Percentiles rank a stretch among this genome's conserved stretches.
phyloP scores from a whole-genome alignment of 2,888 invertebrate genomes.

The Lasioglossum figueresi region DNA sequence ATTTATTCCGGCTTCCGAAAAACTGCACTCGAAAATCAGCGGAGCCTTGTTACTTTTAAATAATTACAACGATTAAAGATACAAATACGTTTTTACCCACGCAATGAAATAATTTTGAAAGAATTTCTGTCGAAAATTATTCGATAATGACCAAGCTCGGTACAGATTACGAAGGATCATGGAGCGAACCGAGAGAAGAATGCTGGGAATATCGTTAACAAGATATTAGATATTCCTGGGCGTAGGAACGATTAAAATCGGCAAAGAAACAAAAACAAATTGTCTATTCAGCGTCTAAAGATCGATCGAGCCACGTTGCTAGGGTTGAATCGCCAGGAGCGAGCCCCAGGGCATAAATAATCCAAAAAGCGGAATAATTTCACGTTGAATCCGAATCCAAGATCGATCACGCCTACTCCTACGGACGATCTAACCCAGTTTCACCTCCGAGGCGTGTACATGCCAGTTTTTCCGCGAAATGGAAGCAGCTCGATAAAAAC shows the following conservation, averaged over 20 bases:
- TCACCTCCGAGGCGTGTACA: conserved; percentile 63
- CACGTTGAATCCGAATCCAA: conserved; percentile 68
- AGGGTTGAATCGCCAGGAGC: conserved; percentile 30
- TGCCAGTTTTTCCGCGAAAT: conserved; percentile 41
- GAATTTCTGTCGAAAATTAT: too few relatives aligned
- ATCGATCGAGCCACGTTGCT: conserved; percentile 49
- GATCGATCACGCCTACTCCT: conserved; percentile 69
- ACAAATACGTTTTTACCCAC: too few relatives aligned
- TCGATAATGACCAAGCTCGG: too few relatives aligned
- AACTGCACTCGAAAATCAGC: background rate
- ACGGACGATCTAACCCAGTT: conserved; percentile 73
- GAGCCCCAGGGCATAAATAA: conserved; percentile 62
- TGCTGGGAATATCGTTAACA: background rate
- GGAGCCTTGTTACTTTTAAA: background rate
- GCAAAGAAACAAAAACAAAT: background rate
- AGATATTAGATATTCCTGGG: conserved; percentile 1
- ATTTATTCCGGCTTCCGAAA: background rate
- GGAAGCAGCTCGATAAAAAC: conserved; percentile 64
- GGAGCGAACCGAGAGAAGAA: background rate
- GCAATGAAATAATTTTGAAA: too few relatives aligned
- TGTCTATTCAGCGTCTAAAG: conserved; percentile 45
- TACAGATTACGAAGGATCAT: background rate
- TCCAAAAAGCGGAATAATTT: conserved; percentile 67
- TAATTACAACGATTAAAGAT: background rate
- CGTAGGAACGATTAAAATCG: conserved; percentile 3